phyloP scores from a whole-genome alignment of 2,888 invertebrate genomes.

The Oxycera nigricornis region DNA sequence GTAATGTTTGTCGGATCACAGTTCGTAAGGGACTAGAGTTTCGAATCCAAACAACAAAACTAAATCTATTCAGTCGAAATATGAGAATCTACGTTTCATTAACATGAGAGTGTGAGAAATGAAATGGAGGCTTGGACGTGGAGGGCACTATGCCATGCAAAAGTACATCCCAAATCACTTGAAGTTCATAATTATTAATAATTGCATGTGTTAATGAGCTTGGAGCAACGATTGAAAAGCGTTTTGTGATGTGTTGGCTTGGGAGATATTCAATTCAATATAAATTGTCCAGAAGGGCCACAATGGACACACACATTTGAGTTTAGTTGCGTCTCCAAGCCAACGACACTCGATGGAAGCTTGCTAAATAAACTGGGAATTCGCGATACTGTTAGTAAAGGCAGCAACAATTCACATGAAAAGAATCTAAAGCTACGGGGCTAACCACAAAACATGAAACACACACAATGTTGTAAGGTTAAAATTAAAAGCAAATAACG shows the following conservation, averaged over 20 bases:
- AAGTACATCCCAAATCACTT: background rate
- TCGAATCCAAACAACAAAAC: background rate
- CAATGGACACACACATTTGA: too few relatives aligned
- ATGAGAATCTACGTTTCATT: background rate
- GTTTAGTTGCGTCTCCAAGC: too few relatives aligned
- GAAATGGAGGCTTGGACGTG: background rate
- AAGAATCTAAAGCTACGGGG: slow-evolving; percentile 4
- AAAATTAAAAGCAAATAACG: slow-evolving; percentile 20
- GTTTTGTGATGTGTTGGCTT: background rate
- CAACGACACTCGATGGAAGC: background rate
- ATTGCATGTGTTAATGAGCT: slow-evolving; percentile 1
- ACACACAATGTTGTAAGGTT: background rate
- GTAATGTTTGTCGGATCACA: slow-evolving; percentile 23
- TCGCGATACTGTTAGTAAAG: slow-evolving; percentile 10
- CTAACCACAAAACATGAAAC: background rate
- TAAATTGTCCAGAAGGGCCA: background rate
- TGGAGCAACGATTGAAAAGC: background rate
- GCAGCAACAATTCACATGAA: background rate
- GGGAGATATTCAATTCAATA: background rate
- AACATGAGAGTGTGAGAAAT: background rate
- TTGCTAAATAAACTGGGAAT: background rate
- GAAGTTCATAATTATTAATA: too few relatives aligned
- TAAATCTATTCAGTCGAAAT: slow-evolving; percentile 13
- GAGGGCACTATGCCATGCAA: background rate
- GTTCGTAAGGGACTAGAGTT: slow-evolving; percentile 26